A percentile compares a stretch with the other conserved stretches of the same genome.
phyloP scores from a whole-genome alignment of 2,113 vertebrate species.

The Oryzias javanicus region DNA sequence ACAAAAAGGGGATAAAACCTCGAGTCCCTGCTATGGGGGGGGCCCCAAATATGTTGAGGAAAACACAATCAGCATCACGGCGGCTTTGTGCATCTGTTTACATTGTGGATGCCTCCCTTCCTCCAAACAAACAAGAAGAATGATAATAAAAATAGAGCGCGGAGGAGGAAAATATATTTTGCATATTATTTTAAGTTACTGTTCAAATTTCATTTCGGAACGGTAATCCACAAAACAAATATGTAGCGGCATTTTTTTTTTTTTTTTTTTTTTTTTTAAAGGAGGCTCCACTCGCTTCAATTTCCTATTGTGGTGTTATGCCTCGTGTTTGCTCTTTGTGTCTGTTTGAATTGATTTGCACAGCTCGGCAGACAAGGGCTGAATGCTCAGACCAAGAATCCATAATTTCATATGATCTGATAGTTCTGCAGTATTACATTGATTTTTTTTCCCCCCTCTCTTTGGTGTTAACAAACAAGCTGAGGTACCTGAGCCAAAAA shows the following conservation, averaged over 20 bases:
- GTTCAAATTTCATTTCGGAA: slow-evolving; percentile 85
- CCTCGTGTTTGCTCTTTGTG: slow-evolving; percentile 84
- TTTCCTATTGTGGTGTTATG: slow-evolving; percentile 81
- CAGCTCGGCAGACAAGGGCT: slow-evolving; percentile 85
- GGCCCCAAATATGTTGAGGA: slow-evolving; percentile 77
- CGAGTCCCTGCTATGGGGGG: slow-evolving; percentile 73
- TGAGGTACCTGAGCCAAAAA: slow-evolving; percentile 74
- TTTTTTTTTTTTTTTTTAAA: slow-evolving; percentile 70
- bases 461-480: slow-evolving; percentile 90
- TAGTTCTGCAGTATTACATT: slow-evolving; percentile 93
- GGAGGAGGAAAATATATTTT: slow-evolving; percentile 79
- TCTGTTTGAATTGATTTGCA: slow-evolving; percentile 86
- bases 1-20: slow-evolving; percentile 65
- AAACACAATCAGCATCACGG: slow-evolving; percentile 77
- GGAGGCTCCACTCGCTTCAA: slow-evolving; percentile 78
- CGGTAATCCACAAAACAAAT: slow-evolving; percentile 87
- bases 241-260: slow-evolving; percentile 80
- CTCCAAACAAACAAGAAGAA: slow-evolving; percentile 74
- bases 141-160: slow-evolving; percentile 60
- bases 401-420: slow-evolving; percentile 96
- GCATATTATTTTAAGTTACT: slow-evolving; percentile 87
- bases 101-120: slow-evolving; percentile 69
- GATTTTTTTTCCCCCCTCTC: slow-evolving; percentile 79
- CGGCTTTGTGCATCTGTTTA: slow-evolving; percentile 75
- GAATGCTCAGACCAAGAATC: slow-evolving; percentile 88